Percentiles rank a stretch among this genome's conserved stretches.
Evolutionary conservation across 2,113 vertebrate genomes (phyloP).

Genomic region (Phyllostomus hastatus): DNA sequence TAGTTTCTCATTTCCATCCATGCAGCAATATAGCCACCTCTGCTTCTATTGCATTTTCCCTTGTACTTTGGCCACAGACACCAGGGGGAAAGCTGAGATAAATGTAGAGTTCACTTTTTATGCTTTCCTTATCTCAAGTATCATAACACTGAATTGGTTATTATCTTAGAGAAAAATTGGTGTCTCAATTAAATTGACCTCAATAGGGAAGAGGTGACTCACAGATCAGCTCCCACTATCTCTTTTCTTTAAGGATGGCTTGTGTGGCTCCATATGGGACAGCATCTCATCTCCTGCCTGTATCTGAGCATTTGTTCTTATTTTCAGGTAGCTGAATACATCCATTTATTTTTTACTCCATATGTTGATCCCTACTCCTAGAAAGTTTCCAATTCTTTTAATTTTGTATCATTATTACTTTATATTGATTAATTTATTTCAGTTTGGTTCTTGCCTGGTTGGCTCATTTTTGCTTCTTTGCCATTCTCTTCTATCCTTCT

Average conservation of each 20-base stretch:
- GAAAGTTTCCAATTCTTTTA: background rate
- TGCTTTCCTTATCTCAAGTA: background rate
- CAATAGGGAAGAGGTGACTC: background rate
- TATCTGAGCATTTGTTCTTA: background rate
- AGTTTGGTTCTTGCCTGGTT: background rate
- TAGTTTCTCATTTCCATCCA: background rate
- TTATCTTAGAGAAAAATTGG: background rate
- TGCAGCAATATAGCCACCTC: background rate
- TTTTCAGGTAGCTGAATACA: slow-evolving; percentile 26
- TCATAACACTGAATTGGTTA: background rate
- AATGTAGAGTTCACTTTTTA: background rate
- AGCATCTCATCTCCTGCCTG: background rate
- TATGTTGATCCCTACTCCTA: background rate
- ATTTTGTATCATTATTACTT: background rate
- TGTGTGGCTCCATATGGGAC: background rate
- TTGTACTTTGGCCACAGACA: background rate
- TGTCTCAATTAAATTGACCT: background rate
- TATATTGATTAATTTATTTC: background rate
- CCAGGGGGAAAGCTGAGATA: background rate
- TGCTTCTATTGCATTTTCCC: background rate
- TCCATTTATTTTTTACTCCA: background rate
- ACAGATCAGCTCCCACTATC: background rate
- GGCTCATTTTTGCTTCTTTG: background rate
- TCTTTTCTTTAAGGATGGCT: background rate
- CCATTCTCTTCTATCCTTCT: background rate